These are phyloP conservation scores for Caenorhabditis afra DNA, from an alignment of 2,888 invertebrate species.

Conservation along the genomic window DNA sequence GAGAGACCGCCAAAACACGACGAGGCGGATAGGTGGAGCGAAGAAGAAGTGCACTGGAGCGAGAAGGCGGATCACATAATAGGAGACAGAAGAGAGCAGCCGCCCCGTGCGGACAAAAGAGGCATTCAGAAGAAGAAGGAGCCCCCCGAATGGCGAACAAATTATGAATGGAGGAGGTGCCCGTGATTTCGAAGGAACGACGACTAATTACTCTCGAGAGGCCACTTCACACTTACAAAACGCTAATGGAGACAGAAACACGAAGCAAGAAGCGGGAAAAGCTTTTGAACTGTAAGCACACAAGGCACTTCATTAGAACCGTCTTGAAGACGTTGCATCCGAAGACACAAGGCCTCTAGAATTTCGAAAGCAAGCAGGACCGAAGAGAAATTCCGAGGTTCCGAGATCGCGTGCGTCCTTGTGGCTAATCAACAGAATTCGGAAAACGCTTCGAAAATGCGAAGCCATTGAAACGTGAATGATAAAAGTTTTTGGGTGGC, in stretches of 20 bases:
- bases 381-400: no score
- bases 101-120: slow-evolving; percentile 13
- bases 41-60: slow-evolving; percentile 41
- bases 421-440: no score
- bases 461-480: no score
- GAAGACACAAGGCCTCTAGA: no score
- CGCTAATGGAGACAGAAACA: slow-evolving; percentile 16
- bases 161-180: slow-evolving; percentile 6
- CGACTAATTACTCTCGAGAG: slow-evolving; percentile 39
- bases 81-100: slow-evolving; percentile 1
- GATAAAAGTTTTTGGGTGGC: no score
- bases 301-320: slow-evolving; percentile 1
- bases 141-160: slow-evolving; percentile 14
- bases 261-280: not conserved
- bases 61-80: slow-evolving; percentile 33
- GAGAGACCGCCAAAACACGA: slow-evolving; percentile 8
- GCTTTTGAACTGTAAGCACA: slow-evolving; percentile 6
- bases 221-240: slow-evolving; percentile 36
- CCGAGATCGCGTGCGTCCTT: no score
- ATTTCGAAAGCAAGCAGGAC: no score
- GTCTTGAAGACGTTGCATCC: no score
- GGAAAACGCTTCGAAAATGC: not conserved
- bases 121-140: slow-evolving; percentile 5
- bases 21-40: slow-evolving; percentile 28
- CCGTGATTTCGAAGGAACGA: slow-evolving; percentile 7